Conservation (phyloP, 2,113 vertebrate species). For the Anguilla rostrata region DNA sequence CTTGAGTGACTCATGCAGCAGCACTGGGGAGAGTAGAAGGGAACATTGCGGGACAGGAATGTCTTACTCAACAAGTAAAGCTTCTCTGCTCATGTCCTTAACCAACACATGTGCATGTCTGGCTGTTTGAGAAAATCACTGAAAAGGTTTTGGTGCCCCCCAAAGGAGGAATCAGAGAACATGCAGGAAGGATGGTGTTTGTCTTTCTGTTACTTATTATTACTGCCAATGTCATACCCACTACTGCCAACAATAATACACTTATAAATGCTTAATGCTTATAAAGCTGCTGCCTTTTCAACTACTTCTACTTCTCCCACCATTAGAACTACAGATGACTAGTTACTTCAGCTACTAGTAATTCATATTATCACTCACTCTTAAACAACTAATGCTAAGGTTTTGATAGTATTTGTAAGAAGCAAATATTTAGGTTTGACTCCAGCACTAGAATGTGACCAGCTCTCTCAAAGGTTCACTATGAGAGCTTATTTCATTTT, state of each 20-base stretch:
- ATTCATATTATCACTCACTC: not conserved
- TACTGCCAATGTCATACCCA: not conserved
- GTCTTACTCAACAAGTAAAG: not conserved
- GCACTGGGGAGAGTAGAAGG: not conserved
- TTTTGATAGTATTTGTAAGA: not conserved
- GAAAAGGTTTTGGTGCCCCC: constrained; percentile 18
- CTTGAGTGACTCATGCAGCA: not conserved
- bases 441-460: not conserved
- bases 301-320: not conserved
- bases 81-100: not conserved
- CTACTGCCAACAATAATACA: not conserved
- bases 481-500: not conserved
- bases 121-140: not conserved
- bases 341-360: not conserved
- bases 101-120: not conserved
- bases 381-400: not conserved
- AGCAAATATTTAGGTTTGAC: not conserved
- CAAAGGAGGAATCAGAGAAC: not conserved
- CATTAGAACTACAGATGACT: not conserved
- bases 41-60: not conserved
- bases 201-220: not conserved
- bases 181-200: not conserved
- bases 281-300: not conserved
- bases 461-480: not conserved
- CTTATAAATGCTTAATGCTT: not conserved